Evolutionary conservation across 2,888 invertebrate species (phyloP).

Genomic region (Cephus nigrinus): DNA sequence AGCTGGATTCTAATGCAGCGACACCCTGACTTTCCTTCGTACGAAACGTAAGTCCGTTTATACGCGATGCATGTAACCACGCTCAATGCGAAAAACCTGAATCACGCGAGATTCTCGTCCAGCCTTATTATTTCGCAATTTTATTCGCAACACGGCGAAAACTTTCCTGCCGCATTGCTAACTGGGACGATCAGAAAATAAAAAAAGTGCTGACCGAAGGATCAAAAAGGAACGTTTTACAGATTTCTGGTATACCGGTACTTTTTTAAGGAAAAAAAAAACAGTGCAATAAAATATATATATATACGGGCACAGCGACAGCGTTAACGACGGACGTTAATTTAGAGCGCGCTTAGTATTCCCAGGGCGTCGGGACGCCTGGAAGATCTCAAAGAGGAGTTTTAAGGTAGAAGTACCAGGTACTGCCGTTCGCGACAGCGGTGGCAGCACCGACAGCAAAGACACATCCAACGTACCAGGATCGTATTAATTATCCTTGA

Average conservation of each 20-base stretch:
- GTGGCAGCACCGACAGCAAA: not conserved
- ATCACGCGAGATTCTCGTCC: not conserved
- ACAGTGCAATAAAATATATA: no score
- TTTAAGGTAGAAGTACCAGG: not conserved
- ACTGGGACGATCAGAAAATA: no score
- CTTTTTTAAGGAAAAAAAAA: no score
- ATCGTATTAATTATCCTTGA: slow-evolving; percentile 9
- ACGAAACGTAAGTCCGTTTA: no score
- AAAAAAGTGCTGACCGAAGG: no score
- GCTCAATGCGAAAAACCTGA: not conserved
- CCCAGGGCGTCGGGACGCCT: slow-evolving; percentile 13
- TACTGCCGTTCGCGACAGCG: no score
- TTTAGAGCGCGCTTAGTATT: slow-evolving; percentile 18
- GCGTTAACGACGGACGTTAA: slow-evolving; percentile 10
- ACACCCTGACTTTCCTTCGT: no score
- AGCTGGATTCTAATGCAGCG: no score
- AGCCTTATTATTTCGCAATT: not conserved
- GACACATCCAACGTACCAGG: not conserved
- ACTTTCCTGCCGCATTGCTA: not conserved
- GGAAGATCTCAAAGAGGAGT: slow-evolving; percentile 12
- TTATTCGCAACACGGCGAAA: not conserved
- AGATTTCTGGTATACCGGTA: no score
- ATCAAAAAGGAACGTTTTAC: no score
- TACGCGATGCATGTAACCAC: no score
- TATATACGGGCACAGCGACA: no score